Percentiles rank a stretch among this genome's conserved stretches.
These are phyloP conservation scores for Aptenodytes forsteri DNA, from an alignment of 2,113 vertebrate species.

Conservation along the genomic window DNA sequence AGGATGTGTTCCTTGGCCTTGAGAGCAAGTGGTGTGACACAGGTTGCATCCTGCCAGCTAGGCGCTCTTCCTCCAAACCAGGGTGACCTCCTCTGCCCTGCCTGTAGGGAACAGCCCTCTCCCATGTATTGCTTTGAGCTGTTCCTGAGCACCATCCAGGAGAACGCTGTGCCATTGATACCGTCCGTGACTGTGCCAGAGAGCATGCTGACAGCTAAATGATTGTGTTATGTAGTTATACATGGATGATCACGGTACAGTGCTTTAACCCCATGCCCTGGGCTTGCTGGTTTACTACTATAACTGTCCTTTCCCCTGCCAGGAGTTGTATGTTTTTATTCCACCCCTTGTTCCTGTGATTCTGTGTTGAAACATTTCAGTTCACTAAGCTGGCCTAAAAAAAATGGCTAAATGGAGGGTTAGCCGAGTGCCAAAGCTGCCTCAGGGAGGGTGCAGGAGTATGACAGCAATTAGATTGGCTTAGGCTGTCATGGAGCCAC, in stretches of 20 bases:
- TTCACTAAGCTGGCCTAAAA: not conserved
- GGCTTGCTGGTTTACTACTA: not conserved
- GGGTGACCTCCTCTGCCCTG: not conserved
- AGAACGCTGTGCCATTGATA: not conserved
- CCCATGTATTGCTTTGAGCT: not conserved
- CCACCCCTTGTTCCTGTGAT: not conserved
- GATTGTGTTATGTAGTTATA: accelerated
- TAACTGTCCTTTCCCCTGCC: not conserved
- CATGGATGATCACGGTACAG: accelerated
- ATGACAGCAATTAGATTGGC: not conserved
- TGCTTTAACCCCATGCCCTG: not conserved
- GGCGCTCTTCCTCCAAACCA: not conserved
- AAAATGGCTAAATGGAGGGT: accelerated
- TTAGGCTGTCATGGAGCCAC: not conserved
- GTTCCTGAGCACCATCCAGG: not conserved
- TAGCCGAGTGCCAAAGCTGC: not conserved
- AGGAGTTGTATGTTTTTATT: not conserved
- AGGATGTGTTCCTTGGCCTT: not conserved
- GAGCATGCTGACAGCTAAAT: not conserved
- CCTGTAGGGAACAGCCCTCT: not conserved
- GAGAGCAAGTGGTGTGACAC: accelerated
- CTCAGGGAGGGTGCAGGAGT: not conserved
- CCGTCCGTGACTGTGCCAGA: accelerated
- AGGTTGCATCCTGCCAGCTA: not conserved
- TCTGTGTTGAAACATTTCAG: not conserved